These are phyloP conservation scores for Cryptotis parvus DNA, from an alignment of 2,113 vertebrate genomes.

Conservation along the genomic window DNA sequence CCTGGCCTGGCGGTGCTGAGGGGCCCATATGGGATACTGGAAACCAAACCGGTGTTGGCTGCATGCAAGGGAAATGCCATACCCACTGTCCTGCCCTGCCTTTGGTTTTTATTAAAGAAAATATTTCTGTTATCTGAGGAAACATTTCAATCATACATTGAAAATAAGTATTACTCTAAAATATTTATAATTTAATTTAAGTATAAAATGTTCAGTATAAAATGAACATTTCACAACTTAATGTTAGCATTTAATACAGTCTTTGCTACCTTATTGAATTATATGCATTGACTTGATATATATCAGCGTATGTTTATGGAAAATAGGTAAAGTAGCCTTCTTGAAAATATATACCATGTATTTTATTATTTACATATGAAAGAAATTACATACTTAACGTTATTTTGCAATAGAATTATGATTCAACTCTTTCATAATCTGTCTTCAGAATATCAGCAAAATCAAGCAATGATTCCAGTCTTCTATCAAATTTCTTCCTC, in stretches of 20 bases:
- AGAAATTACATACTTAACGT: not conserved
- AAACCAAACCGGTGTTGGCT: too few relatives aligned
- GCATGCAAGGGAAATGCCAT: too few relatives aligned
- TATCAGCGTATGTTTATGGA: not conserved
- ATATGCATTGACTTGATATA: not conserved
- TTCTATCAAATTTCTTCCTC: not conserved
- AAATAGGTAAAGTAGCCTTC: not conserved
- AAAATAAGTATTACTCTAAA: not conserved
- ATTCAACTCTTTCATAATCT: not conserved
- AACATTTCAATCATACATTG: not conserved
- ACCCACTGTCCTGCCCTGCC: too few relatives aligned
- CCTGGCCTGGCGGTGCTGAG: too few relatives aligned
- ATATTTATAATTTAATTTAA: not conserved
- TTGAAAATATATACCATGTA: not conserved
- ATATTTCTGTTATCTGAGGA: not conserved
- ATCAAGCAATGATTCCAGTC: not conserved
- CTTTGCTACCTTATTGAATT: not conserved
- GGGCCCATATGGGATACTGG: too few relatives aligned
- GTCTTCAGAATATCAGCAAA: not conserved
- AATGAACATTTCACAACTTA: not conserved
- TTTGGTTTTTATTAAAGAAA: not conserved
- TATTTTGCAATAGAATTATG: constrained; percentile 5
- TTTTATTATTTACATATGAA: not conserved
- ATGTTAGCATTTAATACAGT: not conserved
- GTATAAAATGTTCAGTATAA: not conserved